Evolutionary conservation across 1,140 invertebrate species (phyloP).

Genomic region (Drosophila ficusphila): DNA sequence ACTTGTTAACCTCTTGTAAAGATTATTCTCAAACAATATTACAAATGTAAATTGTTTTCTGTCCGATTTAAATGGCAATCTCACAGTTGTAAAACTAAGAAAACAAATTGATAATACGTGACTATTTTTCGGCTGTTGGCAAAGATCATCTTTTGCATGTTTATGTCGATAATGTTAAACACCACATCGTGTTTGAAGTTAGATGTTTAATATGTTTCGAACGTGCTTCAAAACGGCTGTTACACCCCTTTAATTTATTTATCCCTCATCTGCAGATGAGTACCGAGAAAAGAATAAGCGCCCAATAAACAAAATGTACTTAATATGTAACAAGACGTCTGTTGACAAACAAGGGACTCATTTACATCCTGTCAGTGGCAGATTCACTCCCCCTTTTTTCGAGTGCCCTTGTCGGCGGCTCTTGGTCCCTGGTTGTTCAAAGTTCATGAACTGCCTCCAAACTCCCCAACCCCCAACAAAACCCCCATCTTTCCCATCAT

Average conservation of each 20-base stretch:
- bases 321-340: slow-evolving; percentile 70
- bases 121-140: slow-evolving; percentile 1
- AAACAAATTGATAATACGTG: slow-evolving; percentile 16
- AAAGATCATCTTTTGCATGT: background rate
- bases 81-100: background rate
- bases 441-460: slow-evolving; percentile 70
- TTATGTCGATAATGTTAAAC: slow-evolving; percentile 10
- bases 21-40: background rate
- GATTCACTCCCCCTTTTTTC: background rate
- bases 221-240: slow-evolving; percentile 16
- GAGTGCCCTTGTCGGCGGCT: no score
- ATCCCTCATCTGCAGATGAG: background rate
- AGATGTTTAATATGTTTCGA: slow-evolving; percentile 9
- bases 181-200: slow-evolving; percentile 17
- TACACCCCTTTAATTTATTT: background rate
- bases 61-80: background rate
- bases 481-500: background rate
- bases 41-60: background rate
- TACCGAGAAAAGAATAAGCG: slow-evolving; percentile 2
- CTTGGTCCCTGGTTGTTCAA: slow-evolving; percentile 44
- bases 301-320: slow-evolving; percentile 58
- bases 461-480: background rate
- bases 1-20: background rate
- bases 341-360: slow-evolving; percentile 76
- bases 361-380: slow-evolving; percentile 67